Conservation (phyloP, 1,140 invertebrate genomes). For the Drosophila tropicalis region DNA sequence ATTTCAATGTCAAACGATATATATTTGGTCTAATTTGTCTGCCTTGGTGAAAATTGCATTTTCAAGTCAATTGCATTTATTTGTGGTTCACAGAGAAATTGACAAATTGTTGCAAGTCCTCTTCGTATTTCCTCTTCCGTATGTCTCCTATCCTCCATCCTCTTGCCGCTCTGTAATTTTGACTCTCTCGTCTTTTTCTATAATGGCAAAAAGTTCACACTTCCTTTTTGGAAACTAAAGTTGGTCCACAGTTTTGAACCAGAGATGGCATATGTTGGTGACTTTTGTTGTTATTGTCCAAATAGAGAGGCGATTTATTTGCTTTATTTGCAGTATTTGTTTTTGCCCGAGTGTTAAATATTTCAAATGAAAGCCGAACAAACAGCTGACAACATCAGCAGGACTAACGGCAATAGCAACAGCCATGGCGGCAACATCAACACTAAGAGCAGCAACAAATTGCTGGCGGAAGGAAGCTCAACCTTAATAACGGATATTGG, state of each 20-base stretch:
- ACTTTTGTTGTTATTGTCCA: conserved; percentile 65
- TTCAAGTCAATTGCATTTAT: conserved; percentile 57
- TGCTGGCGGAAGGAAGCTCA: conserved; percentile 73
- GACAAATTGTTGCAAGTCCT: conserved; percentile 62
- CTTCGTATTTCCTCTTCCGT: conserved; percentile 5
- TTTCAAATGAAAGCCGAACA: conserved; percentile 77
- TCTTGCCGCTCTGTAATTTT: neutral
- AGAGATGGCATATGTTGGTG: conserved; percentile 50
- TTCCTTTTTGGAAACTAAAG: conserved; percentile 67
- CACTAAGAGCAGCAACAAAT: conserved; percentile 47
- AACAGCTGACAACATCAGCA: conserved; percentile 65
- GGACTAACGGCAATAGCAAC: conserved; percentile 1
- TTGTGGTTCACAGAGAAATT: conserved; percentile 59
- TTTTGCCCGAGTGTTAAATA: conserved; percentile 68
- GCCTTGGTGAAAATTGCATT: conserved; percentile 28
- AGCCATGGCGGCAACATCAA: neutral
- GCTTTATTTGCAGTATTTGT: conserved; percentile 50
- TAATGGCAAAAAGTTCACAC: conserved; percentile 75
- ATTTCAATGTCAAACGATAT: conserved; percentile 3
- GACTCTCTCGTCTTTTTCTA: conserved; percentile 29
- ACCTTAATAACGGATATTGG: conserved; percentile 81
- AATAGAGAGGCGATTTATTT: conserved; percentile 40
- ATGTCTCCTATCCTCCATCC: neutral
- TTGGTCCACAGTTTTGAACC: conserved; percentile 48
- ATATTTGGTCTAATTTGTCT: conserved; percentile 4